These are phyloP conservation scores for Gobio occitaniae DNA, from an alignment of 2,797 vertebrate species.

Conservation along the genomic window DNA sequence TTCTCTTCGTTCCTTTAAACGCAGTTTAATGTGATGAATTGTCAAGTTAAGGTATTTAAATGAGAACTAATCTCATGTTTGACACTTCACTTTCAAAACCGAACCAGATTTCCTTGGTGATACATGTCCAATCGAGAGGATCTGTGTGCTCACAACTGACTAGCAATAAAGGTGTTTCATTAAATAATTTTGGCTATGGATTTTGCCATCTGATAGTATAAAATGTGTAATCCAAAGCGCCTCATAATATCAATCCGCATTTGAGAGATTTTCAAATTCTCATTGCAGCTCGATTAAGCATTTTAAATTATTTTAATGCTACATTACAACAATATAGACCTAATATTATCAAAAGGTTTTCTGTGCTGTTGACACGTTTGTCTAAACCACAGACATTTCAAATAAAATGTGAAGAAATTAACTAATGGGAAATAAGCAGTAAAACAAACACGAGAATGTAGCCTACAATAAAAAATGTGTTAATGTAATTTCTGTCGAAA, in stretches of 20 bases:
- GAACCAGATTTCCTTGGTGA: background rate
- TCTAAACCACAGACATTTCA: background rate
- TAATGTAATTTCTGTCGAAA: background rate
- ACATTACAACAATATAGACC: background rate
- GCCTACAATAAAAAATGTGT: background rate
- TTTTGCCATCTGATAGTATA: slow-evolving; percentile 76
- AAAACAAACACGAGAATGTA: background rate
- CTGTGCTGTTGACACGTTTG: background rate
- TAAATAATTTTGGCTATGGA: slow-evolving; percentile 31
- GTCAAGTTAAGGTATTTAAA: background rate
- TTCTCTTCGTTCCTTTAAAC: background rate
- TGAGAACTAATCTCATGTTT: background rate
- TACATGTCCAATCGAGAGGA: background rate
- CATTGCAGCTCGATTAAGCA: slow-evolving; percentile 89
- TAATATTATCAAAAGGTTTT: background rate
- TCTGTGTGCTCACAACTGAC: background rate
- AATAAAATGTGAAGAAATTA: background rate
- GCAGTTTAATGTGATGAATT: background rate
- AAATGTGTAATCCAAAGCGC: slow-evolving; percentile 65
- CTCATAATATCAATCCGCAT: slow-evolving; percentile 66
- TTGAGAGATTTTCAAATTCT: slow-evolving; percentile 79
- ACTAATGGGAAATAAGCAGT: background rate
- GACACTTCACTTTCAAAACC: background rate
- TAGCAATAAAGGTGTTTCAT: background rate
- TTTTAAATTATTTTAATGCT: background rate